These are phyloP conservation scores for Onychorhynchus coronatus DNA, from an alignment of 2,113 vertebrate genomes.

Conservation along the genomic window DNA sequence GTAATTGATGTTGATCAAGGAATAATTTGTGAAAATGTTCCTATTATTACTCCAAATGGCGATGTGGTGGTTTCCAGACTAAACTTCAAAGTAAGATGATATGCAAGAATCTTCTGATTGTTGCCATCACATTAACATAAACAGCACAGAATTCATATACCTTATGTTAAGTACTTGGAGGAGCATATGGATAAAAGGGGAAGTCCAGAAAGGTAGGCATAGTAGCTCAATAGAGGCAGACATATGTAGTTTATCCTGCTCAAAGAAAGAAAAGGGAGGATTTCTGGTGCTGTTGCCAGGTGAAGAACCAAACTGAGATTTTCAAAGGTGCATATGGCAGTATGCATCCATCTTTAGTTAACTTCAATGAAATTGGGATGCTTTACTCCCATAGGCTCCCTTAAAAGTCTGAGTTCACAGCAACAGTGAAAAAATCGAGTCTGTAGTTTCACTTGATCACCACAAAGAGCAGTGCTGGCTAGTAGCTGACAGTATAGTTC, in stretches of 20 bases:
- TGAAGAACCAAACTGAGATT: slow-evolving; percentile 6
- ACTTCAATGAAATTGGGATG: background rate
- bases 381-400: background rate
- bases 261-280: slow-evolving; percentile 16
- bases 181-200: slow-evolving; percentile 71
- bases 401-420: background rate
- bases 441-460: background rate
- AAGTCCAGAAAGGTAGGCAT: slow-evolving; percentile 76
- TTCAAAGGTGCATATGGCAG: background rate
- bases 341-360: background rate
- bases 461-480: background rate
- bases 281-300: slow-evolving; percentile 19
- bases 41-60: slow-evolving; percentile 96
- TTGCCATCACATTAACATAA: slow-evolving; percentile 73
- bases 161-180: slow-evolving; percentile 75
- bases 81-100: slow-evolving; percentile 90
- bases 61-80: slow-evolving; percentile 94
- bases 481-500: background rate
- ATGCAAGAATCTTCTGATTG: slow-evolving; percentile 75
- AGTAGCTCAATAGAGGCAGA: slow-evolving; percentile 61
- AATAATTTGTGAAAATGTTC: slow-evolving; percentile 95
- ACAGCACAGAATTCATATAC: slow-evolving; percentile 71
- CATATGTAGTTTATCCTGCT: slow-evolving; percentile 23
- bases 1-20: slow-evolving; percentile 97
- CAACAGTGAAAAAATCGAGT: background rate